Conservation (phyloP, 2,797 vertebrate genomes). For the Ptychobarbus kaznakovi region DNA sequence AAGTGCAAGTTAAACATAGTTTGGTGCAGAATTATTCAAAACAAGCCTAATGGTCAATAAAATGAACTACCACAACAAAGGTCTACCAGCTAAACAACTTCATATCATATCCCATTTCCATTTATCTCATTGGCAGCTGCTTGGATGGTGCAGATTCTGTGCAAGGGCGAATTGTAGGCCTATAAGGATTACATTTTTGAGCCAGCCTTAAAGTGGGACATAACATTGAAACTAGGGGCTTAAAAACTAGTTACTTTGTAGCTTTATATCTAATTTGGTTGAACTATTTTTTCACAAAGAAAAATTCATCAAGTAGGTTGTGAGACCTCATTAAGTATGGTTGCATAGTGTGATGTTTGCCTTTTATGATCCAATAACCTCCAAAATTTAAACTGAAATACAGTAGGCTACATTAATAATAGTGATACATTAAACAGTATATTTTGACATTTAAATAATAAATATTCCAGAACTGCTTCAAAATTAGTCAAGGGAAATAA, state of each 20-base stretch:
- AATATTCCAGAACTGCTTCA: not conserved
- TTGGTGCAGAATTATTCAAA: not conserved
- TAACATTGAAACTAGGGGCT: not conserved
- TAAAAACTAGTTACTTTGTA: not conserved
- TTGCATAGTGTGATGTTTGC: not conserved
- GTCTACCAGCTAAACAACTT: not conserved
- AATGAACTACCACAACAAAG: not conserved
- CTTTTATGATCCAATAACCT: not conserved
- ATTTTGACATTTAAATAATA: not conserved
- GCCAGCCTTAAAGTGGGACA: not conserved
- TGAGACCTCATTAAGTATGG: not conserved
- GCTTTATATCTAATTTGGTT: not conserved
- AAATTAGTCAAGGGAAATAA: no score
- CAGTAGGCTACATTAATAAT: not conserved
- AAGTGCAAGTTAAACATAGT: not conserved
- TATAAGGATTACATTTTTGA: not conserved
- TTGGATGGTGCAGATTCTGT: not conserved
- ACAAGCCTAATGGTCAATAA: not conserved
- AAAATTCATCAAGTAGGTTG: not conserved
- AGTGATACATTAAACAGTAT: not conserved
- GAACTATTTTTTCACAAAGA: not conserved
- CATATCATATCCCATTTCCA: not conserved
- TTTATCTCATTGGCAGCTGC: not conserved
- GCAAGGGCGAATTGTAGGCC: not conserved
- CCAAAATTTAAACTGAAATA: no score